Conservation (phyloP, 1,140 invertebrate species). For the Ceratina calcarata region DNA sequence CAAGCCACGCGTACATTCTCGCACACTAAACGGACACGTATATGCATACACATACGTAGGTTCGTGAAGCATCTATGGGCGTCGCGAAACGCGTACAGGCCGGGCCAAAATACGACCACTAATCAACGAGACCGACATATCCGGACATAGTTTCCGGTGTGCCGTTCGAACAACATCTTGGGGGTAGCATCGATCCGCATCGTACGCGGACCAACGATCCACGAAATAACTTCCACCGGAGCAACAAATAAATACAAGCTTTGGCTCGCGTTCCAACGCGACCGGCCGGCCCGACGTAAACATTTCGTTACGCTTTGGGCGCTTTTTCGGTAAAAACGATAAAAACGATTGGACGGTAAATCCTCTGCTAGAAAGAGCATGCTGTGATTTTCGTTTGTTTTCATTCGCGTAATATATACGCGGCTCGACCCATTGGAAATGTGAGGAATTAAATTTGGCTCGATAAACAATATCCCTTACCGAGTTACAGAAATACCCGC, state of each 20-base stretch:
- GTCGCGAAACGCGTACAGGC: constrained; percentile 27
- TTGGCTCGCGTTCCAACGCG: neutral
- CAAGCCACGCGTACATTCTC: neutral
- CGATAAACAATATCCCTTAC: neutral
- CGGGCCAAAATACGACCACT: constrained; percentile 73
- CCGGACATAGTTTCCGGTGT: constrained; percentile 55
- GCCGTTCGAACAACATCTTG: constrained; percentile 56
- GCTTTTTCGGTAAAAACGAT: neutral
- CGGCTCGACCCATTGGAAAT: neutral
- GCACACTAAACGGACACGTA: neutral
- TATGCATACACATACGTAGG: neutral
- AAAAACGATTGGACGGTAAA: neutral
- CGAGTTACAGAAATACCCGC: too few species aligned
- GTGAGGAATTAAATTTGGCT: neutral
- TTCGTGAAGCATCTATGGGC: neutral
- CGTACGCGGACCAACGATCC: constrained; percentile 48
- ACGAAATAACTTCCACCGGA: constrained; percentile 40
- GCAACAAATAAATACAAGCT: constrained; percentile 28
- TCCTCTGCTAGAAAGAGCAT: neutral
- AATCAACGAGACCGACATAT: constrained; percentile 66
- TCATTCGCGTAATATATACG: neutral
- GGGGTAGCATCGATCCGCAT: constrained; percentile 51
- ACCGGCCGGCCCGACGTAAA: neutral
- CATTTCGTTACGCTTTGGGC: constrained; percentile 1
- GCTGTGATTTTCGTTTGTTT: neutral